These are phyloP conservation scores for Helicoverpa armigera DNA, from an alignment of 1,140 invertebrate genomes.

Conservation along the genomic window DNA sequence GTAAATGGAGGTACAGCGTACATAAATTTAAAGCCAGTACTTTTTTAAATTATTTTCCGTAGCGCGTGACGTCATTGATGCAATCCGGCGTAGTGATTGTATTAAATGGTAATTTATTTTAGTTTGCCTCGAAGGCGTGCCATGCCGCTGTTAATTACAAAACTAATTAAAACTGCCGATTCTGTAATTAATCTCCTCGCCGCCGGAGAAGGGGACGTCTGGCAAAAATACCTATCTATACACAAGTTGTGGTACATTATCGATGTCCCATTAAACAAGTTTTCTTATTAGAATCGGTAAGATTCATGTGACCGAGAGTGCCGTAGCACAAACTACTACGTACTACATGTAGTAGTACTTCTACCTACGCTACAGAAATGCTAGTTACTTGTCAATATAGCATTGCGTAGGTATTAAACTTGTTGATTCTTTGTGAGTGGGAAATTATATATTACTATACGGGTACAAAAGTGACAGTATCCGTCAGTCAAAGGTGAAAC, in stretches of 20 bases:
- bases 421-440: too few relatives aligned
- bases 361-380: too few relatives aligned
- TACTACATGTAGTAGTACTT: too few relatives aligned
- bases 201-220: conserved; percentile 34
- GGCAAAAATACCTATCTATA: conserved; percentile 46
- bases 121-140: conserved; percentile 73
- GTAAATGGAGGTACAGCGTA: not conserved
- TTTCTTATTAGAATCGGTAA: not conserved
- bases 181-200: conserved; percentile 78
- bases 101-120: conserved; percentile 85
- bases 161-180: conserved; percentile 85
- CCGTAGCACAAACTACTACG: not conserved
- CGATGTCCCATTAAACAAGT: conserved; percentile 26
- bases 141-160: conserved; percentile 78
- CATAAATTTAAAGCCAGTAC: not conserved
- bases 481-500: too few relatives aligned
- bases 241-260: conserved; percentile 18
- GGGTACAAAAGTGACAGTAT: too few relatives aligned
- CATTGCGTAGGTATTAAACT: too few relatives aligned
- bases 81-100: conserved; percentile 74
- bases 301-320: not conserved
- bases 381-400: too few relatives aligned
- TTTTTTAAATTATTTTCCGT: not conserved
- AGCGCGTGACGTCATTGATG: conserved; percentile 52
- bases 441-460: too few relatives aligned